Base-by-base conservation (phyloP, 2,797 vertebrate species). In the Otolemur crassicaudatus region DNA sequence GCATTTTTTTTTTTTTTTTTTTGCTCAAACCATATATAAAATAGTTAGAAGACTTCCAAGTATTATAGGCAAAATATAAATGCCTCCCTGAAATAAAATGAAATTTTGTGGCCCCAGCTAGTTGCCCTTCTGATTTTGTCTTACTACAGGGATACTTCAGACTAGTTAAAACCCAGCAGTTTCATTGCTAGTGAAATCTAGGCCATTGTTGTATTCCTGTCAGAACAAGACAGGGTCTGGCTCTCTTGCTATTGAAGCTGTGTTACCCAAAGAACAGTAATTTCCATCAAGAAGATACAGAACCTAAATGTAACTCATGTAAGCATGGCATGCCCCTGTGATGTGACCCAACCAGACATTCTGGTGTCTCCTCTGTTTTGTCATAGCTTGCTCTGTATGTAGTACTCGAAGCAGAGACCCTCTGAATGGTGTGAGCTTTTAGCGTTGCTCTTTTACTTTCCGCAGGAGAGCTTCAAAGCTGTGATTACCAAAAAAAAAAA, bases 21-120 rank as follows among this genome's bases (percentile, higher is more conserved):
- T 96, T 85, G n/a, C 91, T 94, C 79, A 90, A 95, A 96, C 53
- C 7, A n/a, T 61, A 89, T 87, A 87, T 91, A 87, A 95, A 95
- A 94, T 77, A 92, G 87, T 92, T 93, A 94, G 67, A 95, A 94
- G 56, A 80, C 61, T 93, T 94, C 40, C 37, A 87, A 91, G 7
- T 90, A 79, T 96, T 76, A 67, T 17, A 75, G 31, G 88, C 34
- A 88, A 65, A 96, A 97, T 53, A 81, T 53, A 89, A 94, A 86
- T 73, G 87, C 37, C 91, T 87, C 49, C 34, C 25, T 80, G n/a
- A 96, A 88, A 25, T 63, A 83, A 97, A 96, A 96, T 92, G 34
- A 97, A 96, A 82, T 91, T 96, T 40, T 60, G 25, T 77, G 84
- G 67, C 40, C 80, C 16, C 22, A 93, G 31, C 31, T 81, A 49